Evolutionary conservation across 1,140 invertebrate species (phyloP), one percentile per base, ranked within the genome.

Genomic region (Brachionus asplanchnoidis): DNA sequence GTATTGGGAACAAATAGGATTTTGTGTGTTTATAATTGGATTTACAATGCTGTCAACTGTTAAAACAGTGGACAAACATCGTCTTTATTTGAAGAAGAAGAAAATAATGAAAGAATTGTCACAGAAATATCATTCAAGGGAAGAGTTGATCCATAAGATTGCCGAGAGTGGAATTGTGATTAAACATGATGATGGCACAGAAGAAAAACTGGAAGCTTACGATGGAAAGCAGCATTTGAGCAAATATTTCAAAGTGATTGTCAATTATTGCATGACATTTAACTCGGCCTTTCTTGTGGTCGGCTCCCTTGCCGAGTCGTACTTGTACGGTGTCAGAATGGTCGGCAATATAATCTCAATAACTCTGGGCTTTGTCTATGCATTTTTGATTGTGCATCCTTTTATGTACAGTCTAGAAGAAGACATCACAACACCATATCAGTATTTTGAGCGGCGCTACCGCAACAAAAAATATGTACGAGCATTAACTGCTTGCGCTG

Each of bases 1-100:
- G 68, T 73, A 73, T 42, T 73, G 68, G 68, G 68, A 73, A 73
- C 68, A 73, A 73, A 73, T 73, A 17, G 68, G 68, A n/a, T 73
- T 73, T 73, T 73, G 68, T 40, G 32, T 73, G 3, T 73, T 73
- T 46, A 17, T 73, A 8, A 42, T 73, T 46, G 68, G 68, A n/a
- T 73, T 73, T 32, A 73, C 40, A 42, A 73, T 73, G 68, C 7
- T 73, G 14, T 73, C 68, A 12, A 42, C 40, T 20, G 68, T 73
- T n/a, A 73, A 73, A 20, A 73, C 68, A 17, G 40, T 73, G 7
- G 68, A 73, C 36, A 73, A 73, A 42, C 40, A 73, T 40, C 32
- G 68, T 2, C 11, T 42, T 73, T 42, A 73, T 73, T 17, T 73
- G 9, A 40, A 42, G 9, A 14, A 20, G 9, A 73, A 73, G 17